phyloP scores from a whole-genome alignment of 2,888 invertebrate species.

The Spodoptera picta region DNA sequence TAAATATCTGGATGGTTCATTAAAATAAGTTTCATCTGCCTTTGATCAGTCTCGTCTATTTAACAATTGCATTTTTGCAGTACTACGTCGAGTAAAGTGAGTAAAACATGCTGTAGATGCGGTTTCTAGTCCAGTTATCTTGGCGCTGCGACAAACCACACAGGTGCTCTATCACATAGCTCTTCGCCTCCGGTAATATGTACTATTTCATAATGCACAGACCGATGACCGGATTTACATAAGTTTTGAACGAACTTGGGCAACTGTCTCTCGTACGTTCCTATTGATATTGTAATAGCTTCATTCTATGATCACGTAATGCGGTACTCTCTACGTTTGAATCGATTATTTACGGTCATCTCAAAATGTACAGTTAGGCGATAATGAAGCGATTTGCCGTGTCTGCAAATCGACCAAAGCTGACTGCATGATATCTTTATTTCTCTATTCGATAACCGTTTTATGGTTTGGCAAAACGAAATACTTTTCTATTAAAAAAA shows the following conservation, averaged over 20 bases:
- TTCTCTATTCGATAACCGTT: slow-evolving; percentile 19
- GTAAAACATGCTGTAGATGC: too few species aligned
- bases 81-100: too few species aligned
- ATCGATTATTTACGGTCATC: slow-evolving; percentile 38
- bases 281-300: slow-evolving; percentile 29
- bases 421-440: slow-evolving; percentile 17
- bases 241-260: slow-evolving; percentile 1
- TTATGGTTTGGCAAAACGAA: slow-evolving; percentile 16
- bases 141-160: too few species aligned
- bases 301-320: slow-evolving; percentile 31
- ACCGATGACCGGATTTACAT: slow-evolving; percentile 12
- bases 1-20: too few species aligned
- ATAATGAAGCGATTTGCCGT: slow-evolving; percentile 40
- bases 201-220: slow-evolving; percentile 9
- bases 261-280: slow-evolving; percentile 12
- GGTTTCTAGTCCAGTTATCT: too few species aligned
- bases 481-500: neutral
- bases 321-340: slow-evolving; percentile 22
- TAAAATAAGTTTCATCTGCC: too few species aligned
- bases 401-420: slow-evolving; percentile 31
- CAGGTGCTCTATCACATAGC: too few species aligned
- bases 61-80: too few species aligned
- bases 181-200: too few species aligned
- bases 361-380: slow-evolving; percentile 25
- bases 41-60: too few species aligned